Conservation (phyloP, 92 coral and sea anemone species). For the Zoanthus sansibaricus region DNA sequence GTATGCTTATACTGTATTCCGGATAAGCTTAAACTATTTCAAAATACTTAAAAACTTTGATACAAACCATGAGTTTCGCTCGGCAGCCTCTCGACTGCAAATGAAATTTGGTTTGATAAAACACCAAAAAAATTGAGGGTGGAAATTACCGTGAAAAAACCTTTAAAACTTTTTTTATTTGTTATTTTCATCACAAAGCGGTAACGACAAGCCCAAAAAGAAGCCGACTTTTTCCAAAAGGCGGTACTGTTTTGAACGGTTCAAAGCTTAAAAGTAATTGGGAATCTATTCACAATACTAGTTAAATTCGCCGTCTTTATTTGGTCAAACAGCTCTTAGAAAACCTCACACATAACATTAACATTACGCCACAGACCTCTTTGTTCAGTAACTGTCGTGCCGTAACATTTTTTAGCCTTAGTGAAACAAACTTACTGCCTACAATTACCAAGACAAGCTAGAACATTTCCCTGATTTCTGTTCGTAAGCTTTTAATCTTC, state of each 20-base stretch:
- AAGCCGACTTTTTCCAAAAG: slow-evolving; percentile 38
- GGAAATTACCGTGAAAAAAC: not conserved
- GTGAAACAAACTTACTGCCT: not conserved
- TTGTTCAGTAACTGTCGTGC: slow-evolving; percentile 15
- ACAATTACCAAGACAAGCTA: not conserved
- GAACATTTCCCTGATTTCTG: not conserved
- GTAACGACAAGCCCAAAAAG: slow-evolving; percentile 21
- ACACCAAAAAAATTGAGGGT: not conserved
- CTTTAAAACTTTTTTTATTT: slow-evolving; percentile 27
- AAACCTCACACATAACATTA: slow-evolving; percentile 44
- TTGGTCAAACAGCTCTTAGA: slow-evolving; percentile 42
- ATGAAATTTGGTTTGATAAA: slow-evolving; percentile 20
- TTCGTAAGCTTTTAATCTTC: slow-evolving; percentile 30
- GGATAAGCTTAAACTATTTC: slow-evolving; percentile 40
- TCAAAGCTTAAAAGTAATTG: slow-evolving; percentile 45
- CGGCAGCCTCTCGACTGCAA: not conserved
- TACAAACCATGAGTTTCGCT: slow-evolving; percentile 23
- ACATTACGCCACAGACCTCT: slow-evolving; percentile 29
- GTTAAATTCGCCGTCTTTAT: slow-evolving; percentile 48
- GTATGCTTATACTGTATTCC: slow-evolving; percentile 17
- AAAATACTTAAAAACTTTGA: slow-evolving; percentile 25
- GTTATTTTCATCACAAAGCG: slow-evolving; percentile 43
- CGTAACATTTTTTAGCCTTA: not conserved
- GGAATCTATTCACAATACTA: slow-evolving; percentile 41
- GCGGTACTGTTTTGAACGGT: slow-evolving; percentile 44